Evolutionary conservation across 1,140 invertebrate species (phyloP).

Genomic region (Musca domestica): DNA sequence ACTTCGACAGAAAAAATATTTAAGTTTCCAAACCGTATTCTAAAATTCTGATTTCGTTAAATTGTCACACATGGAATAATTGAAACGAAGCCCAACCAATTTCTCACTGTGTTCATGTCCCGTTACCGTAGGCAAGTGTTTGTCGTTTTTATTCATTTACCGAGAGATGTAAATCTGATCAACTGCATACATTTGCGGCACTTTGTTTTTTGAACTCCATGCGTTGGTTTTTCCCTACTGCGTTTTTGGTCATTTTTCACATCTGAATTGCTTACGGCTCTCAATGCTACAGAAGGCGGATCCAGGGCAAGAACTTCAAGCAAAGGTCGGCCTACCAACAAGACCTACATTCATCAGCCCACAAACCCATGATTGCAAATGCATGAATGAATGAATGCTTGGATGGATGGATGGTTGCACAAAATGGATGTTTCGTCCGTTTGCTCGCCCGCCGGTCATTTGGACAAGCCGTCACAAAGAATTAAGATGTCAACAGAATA

Average conservation of each 20-base stretch:
- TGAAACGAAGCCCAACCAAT: no score
- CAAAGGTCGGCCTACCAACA: neutral
- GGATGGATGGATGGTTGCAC: neutral
- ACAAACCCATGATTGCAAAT: neutral
- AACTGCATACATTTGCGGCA: constrained; percentile 16
- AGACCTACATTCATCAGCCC: no score
- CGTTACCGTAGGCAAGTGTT: neutral
- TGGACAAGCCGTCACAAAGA: constrained; percentile 14
- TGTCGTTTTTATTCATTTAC: neutral
- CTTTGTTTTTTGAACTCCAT: neutral
- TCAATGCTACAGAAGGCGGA: constrained; percentile 3
- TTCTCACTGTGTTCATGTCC: no score
- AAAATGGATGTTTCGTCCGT: neutral
- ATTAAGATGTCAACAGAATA: constrained; percentile 19
- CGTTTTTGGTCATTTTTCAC: constrained; percentile 13
- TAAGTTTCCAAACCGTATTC: no score
- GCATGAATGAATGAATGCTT: constrained; percentile 1
- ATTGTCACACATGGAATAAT: no score
- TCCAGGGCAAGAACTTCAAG: constrained; percentile 7
- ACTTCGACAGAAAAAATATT: no score
- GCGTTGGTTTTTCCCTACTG: neutral
- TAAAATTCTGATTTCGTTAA: no score
- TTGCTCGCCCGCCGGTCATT: neutral
- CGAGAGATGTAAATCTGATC: constrained; percentile 17
- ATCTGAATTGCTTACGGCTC: neutral